Evolutionary conservation across 2,888 invertebrate species (phyloP).

Genomic region (Sicus ferrugineus): DNA sequence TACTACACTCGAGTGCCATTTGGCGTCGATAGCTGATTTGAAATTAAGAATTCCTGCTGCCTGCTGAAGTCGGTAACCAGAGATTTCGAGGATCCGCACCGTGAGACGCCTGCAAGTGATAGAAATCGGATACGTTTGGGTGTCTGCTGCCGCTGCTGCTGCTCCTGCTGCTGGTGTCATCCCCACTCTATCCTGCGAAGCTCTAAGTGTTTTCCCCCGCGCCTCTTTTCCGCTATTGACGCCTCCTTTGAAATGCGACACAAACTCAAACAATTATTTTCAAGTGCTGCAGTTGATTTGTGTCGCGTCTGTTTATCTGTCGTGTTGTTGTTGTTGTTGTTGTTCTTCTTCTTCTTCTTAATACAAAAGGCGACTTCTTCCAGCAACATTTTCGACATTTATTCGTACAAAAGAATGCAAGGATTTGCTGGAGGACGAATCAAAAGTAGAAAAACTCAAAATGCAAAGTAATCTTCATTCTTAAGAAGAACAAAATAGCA

Average conservation of each 20-base stretch:
- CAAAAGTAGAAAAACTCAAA: background rate
- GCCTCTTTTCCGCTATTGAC: background rate
- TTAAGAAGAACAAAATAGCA: background rate
- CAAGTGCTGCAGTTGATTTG: constrained; percentile 47
- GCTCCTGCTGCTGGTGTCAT: background rate
- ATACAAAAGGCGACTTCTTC: constrained; percentile 14
- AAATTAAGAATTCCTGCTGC: constrained; percentile 46
- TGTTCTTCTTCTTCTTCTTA: no score
- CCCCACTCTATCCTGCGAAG: background rate
- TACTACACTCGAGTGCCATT: background rate
- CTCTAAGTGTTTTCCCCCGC: background rate
- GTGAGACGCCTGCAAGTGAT: constrained; percentile 22
- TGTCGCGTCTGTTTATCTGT: constrained; percentile 44
- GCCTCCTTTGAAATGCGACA: constrained; percentile 27
- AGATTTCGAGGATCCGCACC: constrained; percentile 3
- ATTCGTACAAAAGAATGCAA: constrained; percentile 23
- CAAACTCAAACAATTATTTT: constrained; percentile 44
- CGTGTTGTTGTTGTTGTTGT: no score
- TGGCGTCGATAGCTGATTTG: constrained; percentile 39
- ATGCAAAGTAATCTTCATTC: background rate
- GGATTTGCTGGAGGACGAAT: background rate
- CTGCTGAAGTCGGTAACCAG: constrained; percentile 28
- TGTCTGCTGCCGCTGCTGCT: background rate
- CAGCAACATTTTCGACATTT: constrained; percentile 48
- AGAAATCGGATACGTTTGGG: constrained; percentile 45